Conservation (phyloP, 2,888 invertebrate species). For the Operophtera brumata region DNA sequence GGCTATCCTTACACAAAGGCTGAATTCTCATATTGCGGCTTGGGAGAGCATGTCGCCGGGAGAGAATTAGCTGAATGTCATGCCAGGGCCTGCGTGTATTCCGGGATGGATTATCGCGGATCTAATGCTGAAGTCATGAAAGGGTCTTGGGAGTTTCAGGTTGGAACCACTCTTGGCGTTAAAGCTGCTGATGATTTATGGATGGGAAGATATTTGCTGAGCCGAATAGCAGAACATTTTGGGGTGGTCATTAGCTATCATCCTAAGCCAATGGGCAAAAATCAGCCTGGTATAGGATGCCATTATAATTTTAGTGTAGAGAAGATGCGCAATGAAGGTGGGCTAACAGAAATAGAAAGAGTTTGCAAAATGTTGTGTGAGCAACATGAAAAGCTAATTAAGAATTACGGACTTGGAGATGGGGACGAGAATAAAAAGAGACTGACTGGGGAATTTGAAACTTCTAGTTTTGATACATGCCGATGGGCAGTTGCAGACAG, state of each 20-base stretch:
- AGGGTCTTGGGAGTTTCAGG: constrained; percentile 94
- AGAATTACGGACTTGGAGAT: constrained; percentile 92
- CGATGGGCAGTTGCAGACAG: constrained; percentile 93
- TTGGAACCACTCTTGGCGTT: constrained; percentile 94
- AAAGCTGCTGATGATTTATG: constrained; percentile 91
- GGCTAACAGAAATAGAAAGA: constrained; percentile 87
- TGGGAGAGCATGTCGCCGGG: constrained; percentile 95
- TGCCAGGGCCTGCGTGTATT: constrained; percentile 89
- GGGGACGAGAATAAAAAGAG: constrained; percentile 97
- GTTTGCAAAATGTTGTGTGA: constrained; percentile 88
- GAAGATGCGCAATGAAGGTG: constrained; percentile 89
- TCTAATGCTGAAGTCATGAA: constrained; percentile 99
- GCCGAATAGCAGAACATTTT: constrained; percentile 92
- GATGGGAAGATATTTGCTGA: constrained; percentile 90
- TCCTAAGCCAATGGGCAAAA: constrained; percentile 88
- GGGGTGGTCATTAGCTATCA: constrained; percentile 85
- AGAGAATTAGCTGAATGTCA: constrained; percentile 97
- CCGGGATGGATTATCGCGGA: constrained; percentile 94
- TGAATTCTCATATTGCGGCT: constrained; percentile 93
- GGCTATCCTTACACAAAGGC: constrained; percentile 91
- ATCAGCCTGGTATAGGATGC: constrained; percentile 93
- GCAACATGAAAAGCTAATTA: constrained; percentile 85
- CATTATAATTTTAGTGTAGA: constrained; percentile 95
- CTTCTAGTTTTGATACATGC: constrained; percentile 95
- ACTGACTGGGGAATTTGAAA: constrained; percentile 96